Base-by-base conservation (phyloP, 2,888 invertebrate species). In the Euphydryas editha region DNA sequence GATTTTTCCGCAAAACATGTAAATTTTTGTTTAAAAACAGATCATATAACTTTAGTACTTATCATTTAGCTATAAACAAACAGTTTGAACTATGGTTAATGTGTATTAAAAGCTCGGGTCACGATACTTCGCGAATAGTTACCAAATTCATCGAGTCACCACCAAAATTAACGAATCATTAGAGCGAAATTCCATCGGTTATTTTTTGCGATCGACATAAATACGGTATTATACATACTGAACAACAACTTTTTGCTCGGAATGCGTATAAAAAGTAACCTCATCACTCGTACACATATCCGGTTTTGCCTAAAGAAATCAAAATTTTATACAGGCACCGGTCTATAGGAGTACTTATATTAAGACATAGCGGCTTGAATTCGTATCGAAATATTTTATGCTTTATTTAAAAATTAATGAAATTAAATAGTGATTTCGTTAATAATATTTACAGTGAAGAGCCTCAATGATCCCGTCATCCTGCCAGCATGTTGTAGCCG, bases 141-240 rank as follows among this genome's bases (percentile, higher is more conserved):
- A 81, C 78, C 77, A 87, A 87, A 88, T 87, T 86, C 85, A 85
- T 83, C 88, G 83, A 79, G 78, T 81, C 81, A 82, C 79, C 76
- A 78, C 81, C 80, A 83, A 88, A 88, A 85, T 87, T 87, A 87
- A 87, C 87, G 79, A 88, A 83, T 87, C 88, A 88, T 90, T 88
- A 88, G 84, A 86, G 79, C 83, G 78, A 83, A 88, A 90, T 89
- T 85, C 87, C 86, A 76, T 78, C 75, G 79, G 76, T 71, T 69
- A 79, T 85, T 91, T 92, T 92, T 91, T 89, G 86, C 85, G 78
- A 74, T 65, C 73, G 77, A 77, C 81, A 82, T 83, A 85, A 84
- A 84, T 81, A 87, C 85, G 81, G 82, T 81, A 83, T 77, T 84
- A 82, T 80, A 70, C 79, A 82, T 80, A 70, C 79, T 81, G 83